These are phyloP conservation scores for Nesidiocoris tenuis DNA, from an alignment of 2,888 invertebrate species.

Conservation along the genomic window DNA sequence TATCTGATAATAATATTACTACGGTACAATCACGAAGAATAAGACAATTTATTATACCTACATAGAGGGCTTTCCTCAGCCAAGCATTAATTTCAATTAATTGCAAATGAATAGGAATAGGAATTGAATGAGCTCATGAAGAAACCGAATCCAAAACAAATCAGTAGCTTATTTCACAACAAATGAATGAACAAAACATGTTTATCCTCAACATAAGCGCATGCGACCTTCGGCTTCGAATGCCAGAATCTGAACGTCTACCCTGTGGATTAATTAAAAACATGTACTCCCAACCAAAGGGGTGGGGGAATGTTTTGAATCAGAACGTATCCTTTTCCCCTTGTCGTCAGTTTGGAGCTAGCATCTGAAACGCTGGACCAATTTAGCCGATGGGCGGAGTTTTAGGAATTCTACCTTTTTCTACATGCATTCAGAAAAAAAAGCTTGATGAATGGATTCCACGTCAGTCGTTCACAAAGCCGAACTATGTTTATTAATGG, in stretches of 20 bases:
- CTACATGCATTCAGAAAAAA: not conserved
- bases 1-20: no score
- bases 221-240: no score
- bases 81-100: no score
- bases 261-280: constrained; percentile 30
- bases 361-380: not conserved
- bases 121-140: no score
- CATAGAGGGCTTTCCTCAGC: no score
- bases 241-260: not conserved
- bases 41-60: no score
- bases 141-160: no score
- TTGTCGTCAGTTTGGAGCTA: not conserved
- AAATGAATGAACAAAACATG: no score
- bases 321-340: not conserved
- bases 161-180: no score
- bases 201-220: no score
- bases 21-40: no score
- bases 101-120: no score
- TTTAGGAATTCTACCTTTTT: not conserved
- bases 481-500: constrained; percentile 18
- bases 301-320: not conserved
- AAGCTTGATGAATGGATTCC: constrained; percentile 24
- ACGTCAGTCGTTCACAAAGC: not conserved
- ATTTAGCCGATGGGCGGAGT: not conserved
- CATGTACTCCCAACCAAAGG: constrained; percentile 16